Conservation (phyloP, 2,797 vertebrate genomes). For the Aldrovandia affinis region DNA sequence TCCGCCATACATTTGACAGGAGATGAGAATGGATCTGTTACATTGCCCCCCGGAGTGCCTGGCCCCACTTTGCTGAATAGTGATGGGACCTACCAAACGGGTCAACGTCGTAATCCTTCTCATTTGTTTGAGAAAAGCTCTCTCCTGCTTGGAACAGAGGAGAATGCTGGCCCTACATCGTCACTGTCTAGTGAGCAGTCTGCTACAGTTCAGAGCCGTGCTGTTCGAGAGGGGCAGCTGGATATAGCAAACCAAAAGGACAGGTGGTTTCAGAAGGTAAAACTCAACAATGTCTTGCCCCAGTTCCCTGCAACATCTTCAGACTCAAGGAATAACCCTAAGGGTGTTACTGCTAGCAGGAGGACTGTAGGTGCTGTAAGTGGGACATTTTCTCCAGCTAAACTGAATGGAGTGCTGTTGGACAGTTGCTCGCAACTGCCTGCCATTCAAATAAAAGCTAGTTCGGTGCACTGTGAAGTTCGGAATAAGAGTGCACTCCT, state of each 20-base stretch:
- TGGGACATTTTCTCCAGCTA: constrained; percentile 48
- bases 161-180: constrained; percentile 18
- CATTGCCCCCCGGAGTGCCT: constrained; percentile 24
- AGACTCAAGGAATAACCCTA: constrained; percentile 31
- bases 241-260: constrained; percentile 48
- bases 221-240: neutral
- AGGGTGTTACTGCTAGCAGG: constrained; percentile 33
- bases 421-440: constrained; percentile 61
- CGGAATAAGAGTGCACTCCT: constrained; percentile 40
- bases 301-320: constrained; percentile 44
- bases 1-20: constrained; percentile 29
- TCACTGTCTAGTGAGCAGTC: constrained; percentile 8
- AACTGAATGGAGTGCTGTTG: constrained; percentile 46
- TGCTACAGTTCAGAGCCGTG: constrained; percentile 1
- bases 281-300: constrained; percentile 55
- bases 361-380: constrained; percentile 46
- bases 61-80: constrained; percentile 48
- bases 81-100: constrained; percentile 45
- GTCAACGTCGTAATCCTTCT: constrained; percentile 20
- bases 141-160: constrained; percentile 17
- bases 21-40: neutral
- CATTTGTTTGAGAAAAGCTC: constrained; percentile 28
- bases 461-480: constrained; percentile 30
- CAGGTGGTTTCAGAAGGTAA: constrained; percentile 54
- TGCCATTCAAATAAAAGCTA: constrained; percentile 52